A percentile compares a stretch with the other conserved stretches of the same genome.
These are phyloP conservation scores for Mungos mungo DNA, from an alignment of 2,113 vertebrate species.

Conservation along the genomic window DNA sequence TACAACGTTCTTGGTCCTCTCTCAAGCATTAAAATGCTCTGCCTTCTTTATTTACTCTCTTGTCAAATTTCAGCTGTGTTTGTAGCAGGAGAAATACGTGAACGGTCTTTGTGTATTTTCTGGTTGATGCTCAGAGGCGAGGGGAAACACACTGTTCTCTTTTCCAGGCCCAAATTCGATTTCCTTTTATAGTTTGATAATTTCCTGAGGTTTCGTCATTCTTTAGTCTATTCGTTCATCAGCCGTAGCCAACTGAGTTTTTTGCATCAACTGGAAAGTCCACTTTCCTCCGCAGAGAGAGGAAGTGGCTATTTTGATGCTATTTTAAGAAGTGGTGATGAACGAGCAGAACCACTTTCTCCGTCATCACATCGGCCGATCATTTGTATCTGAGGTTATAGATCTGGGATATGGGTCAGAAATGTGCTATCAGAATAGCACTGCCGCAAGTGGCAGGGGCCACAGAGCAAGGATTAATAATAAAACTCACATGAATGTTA, in stretches of 20 bases:
- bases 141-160: background rate
- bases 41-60: background rate
- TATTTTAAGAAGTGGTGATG: background rate
- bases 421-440: background rate
- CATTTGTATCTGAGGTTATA: background rate
- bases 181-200: slow-evolving; percentile 19
- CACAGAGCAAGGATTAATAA: background rate
- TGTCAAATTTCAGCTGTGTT: background rate
- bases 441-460: background rate
- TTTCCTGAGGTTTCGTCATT: slow-evolving; percentile 17
- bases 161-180: background rate
- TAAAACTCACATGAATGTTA: background rate
- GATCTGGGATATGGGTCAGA: background rate
- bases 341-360: background rate
- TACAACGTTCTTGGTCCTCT: background rate
- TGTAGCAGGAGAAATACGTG: background rate
- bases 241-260: slow-evolving; percentile 3
- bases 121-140: slow-evolving; percentile 1
- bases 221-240: slow-evolving; percentile 10
- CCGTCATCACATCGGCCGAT: background rate
- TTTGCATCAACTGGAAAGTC: background rate
- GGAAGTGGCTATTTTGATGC: background rate
- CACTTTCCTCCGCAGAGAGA: slow-evolving; percentile 19
- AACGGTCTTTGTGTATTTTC: background rate
- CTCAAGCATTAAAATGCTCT: slow-evolving; percentile 1